Evolutionary conservation across 1,140 invertebrate genomes (phyloP).

Genomic region (Hyles vespertilio): DNA sequence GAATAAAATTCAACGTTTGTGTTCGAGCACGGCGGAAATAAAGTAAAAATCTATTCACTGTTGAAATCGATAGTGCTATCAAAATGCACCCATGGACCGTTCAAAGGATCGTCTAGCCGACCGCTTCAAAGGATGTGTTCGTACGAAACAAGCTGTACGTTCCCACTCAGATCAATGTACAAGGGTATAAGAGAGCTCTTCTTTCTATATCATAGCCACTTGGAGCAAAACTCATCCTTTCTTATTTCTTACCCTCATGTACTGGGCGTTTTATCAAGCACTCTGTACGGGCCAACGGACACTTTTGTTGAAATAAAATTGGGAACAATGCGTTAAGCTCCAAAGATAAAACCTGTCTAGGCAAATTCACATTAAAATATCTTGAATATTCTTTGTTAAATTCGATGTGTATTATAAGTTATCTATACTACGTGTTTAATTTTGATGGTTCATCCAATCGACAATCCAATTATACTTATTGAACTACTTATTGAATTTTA

Average conservation of each 20-base stretch:
- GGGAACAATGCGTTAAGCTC: no score
- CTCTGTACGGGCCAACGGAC: no score
- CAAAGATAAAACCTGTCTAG: no score
- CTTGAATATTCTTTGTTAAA: no score
- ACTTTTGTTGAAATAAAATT: no score
- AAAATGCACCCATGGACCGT: constrained; percentile 22
- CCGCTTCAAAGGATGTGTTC: constrained; percentile 56
- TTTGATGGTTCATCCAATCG: no score
- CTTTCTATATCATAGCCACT: constrained; percentile 26
- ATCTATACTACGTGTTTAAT: no score
- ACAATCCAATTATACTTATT: no score
- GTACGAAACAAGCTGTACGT: constrained; percentile 47
- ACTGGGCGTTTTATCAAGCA: no score
- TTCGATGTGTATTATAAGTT: no score
- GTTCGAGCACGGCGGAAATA: constrained; percentile 9
- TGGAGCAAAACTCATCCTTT: constrained; percentile 32
- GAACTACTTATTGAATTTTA: no score
- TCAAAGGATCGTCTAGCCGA: constrained; percentile 44
- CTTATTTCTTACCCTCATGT: constrained; percentile 13
- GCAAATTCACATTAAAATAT: no score
- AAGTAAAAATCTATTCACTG: constrained; percentile 26
- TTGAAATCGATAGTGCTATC: constrained; percentile 24
- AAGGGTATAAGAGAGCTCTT: constrained; percentile 38
- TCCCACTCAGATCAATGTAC: constrained; percentile 44
- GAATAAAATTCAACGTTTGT: constrained; percentile 7